These are phyloP conservation scores for Arrhamphus sclerolepis DNA, from an alignment of 2,797 vertebrate genomes.

Conservation along the genomic window DNA sequence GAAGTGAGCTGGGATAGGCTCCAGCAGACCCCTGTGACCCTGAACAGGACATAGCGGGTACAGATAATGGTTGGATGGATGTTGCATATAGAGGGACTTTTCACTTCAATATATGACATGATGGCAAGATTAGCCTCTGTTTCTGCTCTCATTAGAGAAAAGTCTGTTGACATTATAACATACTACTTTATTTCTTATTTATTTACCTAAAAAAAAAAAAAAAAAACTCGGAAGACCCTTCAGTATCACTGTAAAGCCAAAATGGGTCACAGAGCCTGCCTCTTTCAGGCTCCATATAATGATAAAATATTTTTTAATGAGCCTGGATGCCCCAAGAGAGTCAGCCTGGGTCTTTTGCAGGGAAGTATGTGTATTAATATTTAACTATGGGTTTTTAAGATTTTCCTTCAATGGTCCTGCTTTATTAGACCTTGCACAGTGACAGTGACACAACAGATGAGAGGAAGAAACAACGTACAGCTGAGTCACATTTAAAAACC, in stretches of 20 bases:
- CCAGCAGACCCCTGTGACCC: too few relatives aligned
- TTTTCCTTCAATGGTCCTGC: conserved; percentile 53
- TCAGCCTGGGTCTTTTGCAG: conserved; percentile 34
- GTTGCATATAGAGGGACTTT: too few relatives aligned
- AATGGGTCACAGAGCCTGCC: conserved; percentile 47
- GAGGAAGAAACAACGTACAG: conserved; percentile 13
- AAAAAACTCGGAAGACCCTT: background rate
- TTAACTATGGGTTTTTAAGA: conserved; percentile 59
- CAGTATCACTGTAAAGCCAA: conserved; percentile 11
- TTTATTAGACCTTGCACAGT: conserved; percentile 49
- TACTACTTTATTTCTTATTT: conserved; percentile 15
- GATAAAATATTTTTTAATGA: conserved; percentile 65
- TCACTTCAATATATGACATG: background rate
- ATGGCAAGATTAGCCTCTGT: conserved; percentile 4
- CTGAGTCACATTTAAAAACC: conserved; percentile 16
- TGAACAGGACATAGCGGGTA: too few relatives aligned
- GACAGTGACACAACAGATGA: conserved; percentile 39
- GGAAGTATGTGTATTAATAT: conserved; percentile 56
- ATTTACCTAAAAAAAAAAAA: too few relatives aligned
- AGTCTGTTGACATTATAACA: background rate
- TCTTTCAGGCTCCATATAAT: conserved; percentile 43
- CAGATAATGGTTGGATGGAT: too few relatives aligned
- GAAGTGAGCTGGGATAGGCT: too few relatives aligned
- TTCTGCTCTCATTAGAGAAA: conserved; percentile 23
- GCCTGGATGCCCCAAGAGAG: conserved; percentile 53